Base-by-base conservation (phyloP, 30 jellyfish, hydroid and myxozoan genomes). In the Turritopsis dohrnii region DNA sequence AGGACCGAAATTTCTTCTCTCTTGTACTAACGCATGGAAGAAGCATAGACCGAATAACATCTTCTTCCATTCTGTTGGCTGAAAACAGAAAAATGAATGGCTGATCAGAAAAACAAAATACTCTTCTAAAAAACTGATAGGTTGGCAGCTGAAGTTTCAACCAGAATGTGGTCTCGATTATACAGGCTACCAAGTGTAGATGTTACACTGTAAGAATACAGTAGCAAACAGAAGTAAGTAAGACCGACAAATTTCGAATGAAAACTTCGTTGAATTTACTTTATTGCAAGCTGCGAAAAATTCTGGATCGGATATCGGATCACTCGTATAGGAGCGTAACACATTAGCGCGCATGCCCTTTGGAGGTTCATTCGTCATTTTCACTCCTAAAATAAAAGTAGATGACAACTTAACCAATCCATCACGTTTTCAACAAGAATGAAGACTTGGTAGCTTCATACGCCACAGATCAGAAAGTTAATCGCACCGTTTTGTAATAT, bases 361-460 rank as follows among this genome's bases (percentile, higher is more conserved):
- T 52, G 99, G 99, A 3, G 99, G 99, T 41, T 94, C 99, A 72
- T 94, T 94, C 53, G 99, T 94, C 97, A 94, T 94, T 71, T 94
- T 94, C 28, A 94, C 99, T 72, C 99, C 99, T 94, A 53, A 23
- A 75, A 54, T 20, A 81, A 16, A 72, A 72, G 21, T 19, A n/a
- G n/a, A n/a, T n/a, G n/a, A n/a, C n/a, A n/a, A n/a, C n/a, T n/a
- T n/a, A n/a, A n/a, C n/a, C n/a, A n/a, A n/a, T n/a, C n/a, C n/a
- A n/a, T n/a, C n/a, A n/a, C n/a, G n/a, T n/a, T n/a, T n/a, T n/a
- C n/a, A n/a, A n/a, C n/a, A n/a, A n/a, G n/a, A n/a, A n/a, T n/a
- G n/a, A n/a, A n/a, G n/a, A n/a, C n/a, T n/a, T n/a, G n/a, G n/a
- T n/a, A n/a, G n/a, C n/a, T n/a, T n/a, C 60, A 41, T 41, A 41